Evolutionary conservation across 2,888 invertebrate species (phyloP).

Genomic region (Tetranychus piercei): DNA sequence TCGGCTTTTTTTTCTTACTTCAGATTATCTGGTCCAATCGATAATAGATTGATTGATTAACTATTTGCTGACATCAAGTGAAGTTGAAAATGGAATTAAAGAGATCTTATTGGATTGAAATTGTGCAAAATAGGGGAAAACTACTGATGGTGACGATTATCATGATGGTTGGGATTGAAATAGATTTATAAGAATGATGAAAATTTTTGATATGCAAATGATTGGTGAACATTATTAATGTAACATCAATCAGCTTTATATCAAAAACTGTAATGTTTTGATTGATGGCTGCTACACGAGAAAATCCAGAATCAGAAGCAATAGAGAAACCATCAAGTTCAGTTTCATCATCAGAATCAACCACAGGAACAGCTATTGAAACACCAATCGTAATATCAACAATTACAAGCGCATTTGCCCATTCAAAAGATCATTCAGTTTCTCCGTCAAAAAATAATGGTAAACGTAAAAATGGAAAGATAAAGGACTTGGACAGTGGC

Average conservation of each 20-base stretch:
- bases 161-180: neutral
- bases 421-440: too few relatives aligned
- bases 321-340: neutral
- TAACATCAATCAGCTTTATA: neutral
- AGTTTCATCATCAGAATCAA: neutral
- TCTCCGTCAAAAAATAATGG: neutral
- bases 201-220: neutral
- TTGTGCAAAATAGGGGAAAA: too few relatives aligned
- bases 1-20: neutral
- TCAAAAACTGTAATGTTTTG: neutral
- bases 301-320: neutral
- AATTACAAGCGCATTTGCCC: too few relatives aligned
- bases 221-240: conserved; percentile 1
- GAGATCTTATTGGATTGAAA: too few relatives aligned
- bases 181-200: neutral
- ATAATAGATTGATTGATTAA: neutral
- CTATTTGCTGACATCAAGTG: neutral
- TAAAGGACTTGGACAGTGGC: neutral
- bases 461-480: neutral
- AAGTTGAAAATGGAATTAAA: neutral
- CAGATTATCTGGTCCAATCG: neutral
- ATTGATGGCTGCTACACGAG: conserved; percentile 1
- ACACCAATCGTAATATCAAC: neutral
- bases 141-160: neutral
- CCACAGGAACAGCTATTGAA: neutral